Evolutionary conservation across 2,888 invertebrate genomes (phyloP), one percentile per base, ranked within the genome.

Genomic region (Cybosia mesomella): DNA sequence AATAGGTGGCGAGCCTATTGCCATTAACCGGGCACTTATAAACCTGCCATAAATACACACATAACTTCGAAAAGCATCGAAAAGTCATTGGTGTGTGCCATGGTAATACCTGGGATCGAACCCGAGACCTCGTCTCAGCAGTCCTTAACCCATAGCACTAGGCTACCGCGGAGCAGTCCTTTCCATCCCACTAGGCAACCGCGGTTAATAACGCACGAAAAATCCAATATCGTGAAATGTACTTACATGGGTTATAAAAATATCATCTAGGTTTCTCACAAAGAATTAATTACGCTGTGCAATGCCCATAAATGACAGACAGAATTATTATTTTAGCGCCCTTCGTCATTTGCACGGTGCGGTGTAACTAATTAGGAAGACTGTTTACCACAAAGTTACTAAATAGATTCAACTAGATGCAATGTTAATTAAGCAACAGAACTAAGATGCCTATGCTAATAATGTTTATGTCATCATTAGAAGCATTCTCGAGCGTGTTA

Each of bases 391-490:
- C 58, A 61, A 63, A 53, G 60, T 73, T 69, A 68, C 53, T 65
- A 67, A 71, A 73, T 57, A 65, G 32, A 71, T 28, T 64, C 70
- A 78, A 73, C 74, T 72, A 66, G 66, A 59, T 68, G 67, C 74
- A 70, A 72, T 66, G 70, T 71, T 74, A 71, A 76, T 79, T 74
- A 67, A 49, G 59, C 55, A 73, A 68, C 64, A 63, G 66, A 69
- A 71, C 18, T 72, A 49, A 63, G 66, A 73, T 71, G 28, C 65
- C 28, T 70, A 73, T 71, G 69, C 43, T 73, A 74, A 70, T 70
- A 69, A 62, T 9, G 55, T 70, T 58, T 64, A 70, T 73, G 66
- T 73, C 70, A 64, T 74, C 69, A 71, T 73, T 63, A 67, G 62
- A 66, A 55, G 63, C 55, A 64, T 73, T 74, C 66, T 71, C 66